phyloP scores from a whole-genome alignment of 2,888 invertebrate species.

The Drosophila austrosaltans region DNA sequence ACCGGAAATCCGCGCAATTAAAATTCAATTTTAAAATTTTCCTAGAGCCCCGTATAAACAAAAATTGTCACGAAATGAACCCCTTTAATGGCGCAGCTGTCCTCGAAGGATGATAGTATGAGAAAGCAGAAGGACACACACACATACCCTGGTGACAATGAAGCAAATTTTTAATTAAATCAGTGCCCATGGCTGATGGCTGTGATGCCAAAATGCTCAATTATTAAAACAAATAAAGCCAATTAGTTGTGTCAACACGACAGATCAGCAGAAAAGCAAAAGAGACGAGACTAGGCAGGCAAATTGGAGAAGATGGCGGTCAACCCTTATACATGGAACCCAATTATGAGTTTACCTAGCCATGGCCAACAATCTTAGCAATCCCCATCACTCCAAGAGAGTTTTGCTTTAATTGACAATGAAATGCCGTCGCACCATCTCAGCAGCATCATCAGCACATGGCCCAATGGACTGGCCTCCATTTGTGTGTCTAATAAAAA shows the following conservation, averaged over 20 bases:
- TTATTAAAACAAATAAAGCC: conserved; percentile 82
- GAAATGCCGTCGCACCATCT: conserved; percentile 68
- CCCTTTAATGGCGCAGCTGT: conserved; percentile 48
- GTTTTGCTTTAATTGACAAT: conserved; percentile 73
- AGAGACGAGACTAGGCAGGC: neutral
- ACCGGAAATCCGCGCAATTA: conserved; percentile 61
- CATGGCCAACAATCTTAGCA: neutral
- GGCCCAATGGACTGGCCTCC: conserved; percentile 60
- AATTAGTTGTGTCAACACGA: conserved; percentile 82
- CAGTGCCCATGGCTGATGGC: conserved; percentile 51
- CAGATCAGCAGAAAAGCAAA: conserved; percentile 31
- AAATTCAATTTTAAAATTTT: conserved; percentile 65
- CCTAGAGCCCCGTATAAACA: conserved; percentile 44
- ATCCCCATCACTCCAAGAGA: conserved; percentile 29
- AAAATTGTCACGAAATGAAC: conserved; percentile 47
- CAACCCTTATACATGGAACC: conserved; percentile 40
- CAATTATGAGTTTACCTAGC: neutral
- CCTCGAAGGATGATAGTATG: conserved; percentile 14
- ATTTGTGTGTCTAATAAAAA: conserved; percentile 74
- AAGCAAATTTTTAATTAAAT: conserved; percentile 77
- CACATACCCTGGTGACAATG: conserved; percentile 1
- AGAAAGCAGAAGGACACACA: neutral
- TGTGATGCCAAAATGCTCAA: conserved; percentile 75
- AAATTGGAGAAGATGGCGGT: conserved; percentile 14
- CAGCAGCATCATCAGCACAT: conserved; percentile 21